Conservation (phyloP, 2,113 vertebrate species). For the Saguinus imperator region DNA sequence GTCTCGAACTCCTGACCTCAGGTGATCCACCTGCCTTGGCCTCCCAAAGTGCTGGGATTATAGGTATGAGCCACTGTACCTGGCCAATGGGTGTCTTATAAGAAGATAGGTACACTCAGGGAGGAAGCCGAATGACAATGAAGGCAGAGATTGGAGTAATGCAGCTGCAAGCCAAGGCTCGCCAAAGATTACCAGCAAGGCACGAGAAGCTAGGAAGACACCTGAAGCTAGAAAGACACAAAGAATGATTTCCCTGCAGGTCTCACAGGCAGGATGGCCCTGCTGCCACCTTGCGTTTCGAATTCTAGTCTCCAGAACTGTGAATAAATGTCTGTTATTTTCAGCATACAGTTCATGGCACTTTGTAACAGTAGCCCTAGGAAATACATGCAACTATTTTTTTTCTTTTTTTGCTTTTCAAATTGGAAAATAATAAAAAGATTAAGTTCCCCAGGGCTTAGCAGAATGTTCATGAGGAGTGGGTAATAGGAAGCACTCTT, state of each 20-base stretch:
- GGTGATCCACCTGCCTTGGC: too few species aligned
- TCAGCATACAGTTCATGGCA: not conserved
- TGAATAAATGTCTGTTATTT: not conserved
- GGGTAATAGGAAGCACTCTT: not conserved
- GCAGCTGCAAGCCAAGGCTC: not conserved
- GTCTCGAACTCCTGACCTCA: too few species aligned
- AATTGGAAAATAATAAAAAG: not conserved
- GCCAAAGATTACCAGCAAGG: not conserved
- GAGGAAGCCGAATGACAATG: not conserved
- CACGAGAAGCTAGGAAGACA: not conserved
- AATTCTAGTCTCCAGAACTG: not conserved
- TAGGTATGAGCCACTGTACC: too few species aligned
- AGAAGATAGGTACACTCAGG: not conserved
- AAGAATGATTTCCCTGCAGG: too few species aligned
- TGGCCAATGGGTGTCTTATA: not conserved
- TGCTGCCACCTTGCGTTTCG: not conserved
- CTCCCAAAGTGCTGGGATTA: too few species aligned
- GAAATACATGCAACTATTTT: not conserved
- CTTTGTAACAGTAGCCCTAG: not conserved
- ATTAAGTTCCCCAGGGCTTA: not conserved
- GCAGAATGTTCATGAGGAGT: not conserved
- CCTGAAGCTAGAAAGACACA: not conserved
- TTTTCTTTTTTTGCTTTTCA: slow-evolving; percentile 29
- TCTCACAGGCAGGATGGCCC: not conserved
- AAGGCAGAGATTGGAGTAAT: not conserved